A percentile compares a stretch with the other conserved stretches of the same genome.
phyloP scores from a whole-genome alignment of 2,113 vertebrate species.

The Toxotes jaculatrix region DNA sequence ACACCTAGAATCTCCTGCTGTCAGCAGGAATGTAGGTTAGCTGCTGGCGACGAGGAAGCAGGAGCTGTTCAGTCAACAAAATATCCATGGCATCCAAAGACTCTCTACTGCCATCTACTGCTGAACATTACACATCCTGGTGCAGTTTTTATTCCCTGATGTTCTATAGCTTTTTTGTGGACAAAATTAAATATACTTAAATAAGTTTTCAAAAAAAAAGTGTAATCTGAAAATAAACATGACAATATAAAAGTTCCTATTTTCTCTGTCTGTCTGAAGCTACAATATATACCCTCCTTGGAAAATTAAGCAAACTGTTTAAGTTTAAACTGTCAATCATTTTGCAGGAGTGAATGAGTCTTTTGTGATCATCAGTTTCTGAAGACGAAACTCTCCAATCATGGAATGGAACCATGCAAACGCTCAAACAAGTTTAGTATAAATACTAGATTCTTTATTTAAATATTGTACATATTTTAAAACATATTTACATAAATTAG shows the following conservation, averaged over 20 bases:
- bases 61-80: constrained; percentile 50
- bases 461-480: constrained; percentile 86
- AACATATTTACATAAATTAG: constrained; percentile 86
- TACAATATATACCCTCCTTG: too few relatives aligned
- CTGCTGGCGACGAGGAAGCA: constrained; percentile 55
- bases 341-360: background rate
- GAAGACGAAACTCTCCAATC: background rate
- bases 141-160: background rate
- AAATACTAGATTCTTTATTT: constrained; percentile 88
- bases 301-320: background rate
- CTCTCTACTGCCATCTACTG: constrained; percentile 61
- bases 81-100: constrained; percentile 21
- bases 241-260: background rate
- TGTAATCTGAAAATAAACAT: too few relatives aligned
- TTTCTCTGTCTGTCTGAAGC: background rate
- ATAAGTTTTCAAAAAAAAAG: too few relatives aligned
- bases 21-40: constrained; percentile 70
- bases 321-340: background rate
- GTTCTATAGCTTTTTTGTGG: too few relatives aligned
- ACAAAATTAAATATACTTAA: too few relatives aligned
- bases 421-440: constrained; percentile 68
- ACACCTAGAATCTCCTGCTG: constrained; percentile 42
- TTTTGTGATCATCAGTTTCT: background rate
- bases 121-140: background rate
- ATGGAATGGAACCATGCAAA: background rate